A percentile compares a stretch with the other conserved stretches of the same genome.
Evolutionary conservation across 1,140 invertebrate species (phyloP).

Genomic region (Vanessa atalanta): DNA sequence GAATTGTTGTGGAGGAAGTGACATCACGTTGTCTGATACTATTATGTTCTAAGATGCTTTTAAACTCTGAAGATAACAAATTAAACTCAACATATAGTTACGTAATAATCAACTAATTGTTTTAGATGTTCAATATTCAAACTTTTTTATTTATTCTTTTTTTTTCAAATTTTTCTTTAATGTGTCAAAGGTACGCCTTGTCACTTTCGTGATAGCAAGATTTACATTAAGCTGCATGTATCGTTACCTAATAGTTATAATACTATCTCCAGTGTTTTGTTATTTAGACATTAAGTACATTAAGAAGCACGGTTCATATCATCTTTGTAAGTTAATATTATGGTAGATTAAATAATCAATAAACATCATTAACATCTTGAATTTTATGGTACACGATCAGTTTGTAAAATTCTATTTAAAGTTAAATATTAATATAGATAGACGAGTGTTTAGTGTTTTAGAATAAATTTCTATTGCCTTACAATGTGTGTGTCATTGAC

Average conservation of each 20-base stretch:
- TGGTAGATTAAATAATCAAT: background rate
- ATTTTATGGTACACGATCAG: background rate
- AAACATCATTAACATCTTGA: background rate
- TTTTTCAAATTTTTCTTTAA: background rate
- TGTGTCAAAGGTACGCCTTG: too few relatives aligned
- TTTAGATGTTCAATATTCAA: background rate
- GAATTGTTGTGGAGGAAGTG: conserved; percentile 12
- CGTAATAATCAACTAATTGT: background rate
- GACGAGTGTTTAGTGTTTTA: conserved; percentile 1
- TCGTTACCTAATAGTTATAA: background rate
- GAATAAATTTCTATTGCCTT: conserved; percentile 4
- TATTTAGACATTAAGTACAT: background rate
- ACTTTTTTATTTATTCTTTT: background rate
- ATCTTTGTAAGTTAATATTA: background rate
- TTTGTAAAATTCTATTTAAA: background rate
- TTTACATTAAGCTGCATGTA: background rate
- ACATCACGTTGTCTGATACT: conserved; percentile 12
- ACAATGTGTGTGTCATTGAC: conserved; percentile 53
- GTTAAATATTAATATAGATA: background rate
- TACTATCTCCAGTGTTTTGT: background rate
- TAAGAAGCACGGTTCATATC: background rate
- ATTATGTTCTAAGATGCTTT: background rate
- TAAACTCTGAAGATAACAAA: conserved; percentile 1
- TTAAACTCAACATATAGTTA: background rate
- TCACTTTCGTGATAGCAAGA: background rate